Percentiles rank a stretch among this genome's conserved stretches.
Conservation (phyloP, 2,797 vertebrate genomes). For the Chelidonichthys spinosus region DNA sequence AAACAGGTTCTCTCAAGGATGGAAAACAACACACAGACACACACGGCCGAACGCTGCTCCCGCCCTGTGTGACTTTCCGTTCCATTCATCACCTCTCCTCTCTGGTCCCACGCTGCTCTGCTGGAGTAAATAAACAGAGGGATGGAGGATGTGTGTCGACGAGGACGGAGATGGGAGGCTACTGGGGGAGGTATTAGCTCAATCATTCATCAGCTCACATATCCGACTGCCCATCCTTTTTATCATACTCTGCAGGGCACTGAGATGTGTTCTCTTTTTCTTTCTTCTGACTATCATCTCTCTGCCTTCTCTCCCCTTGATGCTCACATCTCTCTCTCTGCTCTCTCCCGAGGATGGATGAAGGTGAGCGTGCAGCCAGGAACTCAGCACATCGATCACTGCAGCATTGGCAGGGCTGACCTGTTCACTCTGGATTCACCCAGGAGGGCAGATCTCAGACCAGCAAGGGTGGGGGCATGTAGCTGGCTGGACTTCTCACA, state of each 20-base stretch:
- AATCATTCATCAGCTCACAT: conserved; percentile 70
- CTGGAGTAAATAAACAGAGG: conserved; percentile 69
- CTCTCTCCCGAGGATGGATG: conserved; percentile 68
- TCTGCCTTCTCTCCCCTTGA: conserved; percentile 41
- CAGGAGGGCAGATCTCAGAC: conserved; percentile 49
- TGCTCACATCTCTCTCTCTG: conserved; percentile 25
- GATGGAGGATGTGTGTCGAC: conserved; percentile 58
- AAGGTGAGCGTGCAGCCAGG: conserved; percentile 62
- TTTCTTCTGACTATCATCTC: conserved; percentile 31
- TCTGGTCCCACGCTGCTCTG: conserved; percentile 65
- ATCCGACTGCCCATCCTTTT: conserved; percentile 56
- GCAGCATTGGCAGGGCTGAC: conserved; percentile 53
- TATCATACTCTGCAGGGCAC: conserved; percentile 64
- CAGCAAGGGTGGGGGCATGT: conserved; percentile 2
- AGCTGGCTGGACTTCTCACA: conserved; percentile 34
- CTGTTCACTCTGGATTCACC: conserved; percentile 37
- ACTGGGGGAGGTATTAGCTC: conserved; percentile 56
- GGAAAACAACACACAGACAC: conserved; percentile 19
- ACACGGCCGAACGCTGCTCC: conserved; percentile 45
- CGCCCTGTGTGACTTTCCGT: conserved; percentile 50
- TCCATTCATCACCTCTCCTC: conserved; percentile 69
- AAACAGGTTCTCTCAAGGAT: conserved; percentile 31
- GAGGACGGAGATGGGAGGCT: conserved; percentile 65
- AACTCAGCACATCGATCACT: conserved; percentile 65
- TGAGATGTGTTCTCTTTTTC: conserved; percentile 33